Evolutionary conservation across 2,797 vertebrate species (phyloP).

Genomic region (Lindbergichthys nudifrons): DNA sequence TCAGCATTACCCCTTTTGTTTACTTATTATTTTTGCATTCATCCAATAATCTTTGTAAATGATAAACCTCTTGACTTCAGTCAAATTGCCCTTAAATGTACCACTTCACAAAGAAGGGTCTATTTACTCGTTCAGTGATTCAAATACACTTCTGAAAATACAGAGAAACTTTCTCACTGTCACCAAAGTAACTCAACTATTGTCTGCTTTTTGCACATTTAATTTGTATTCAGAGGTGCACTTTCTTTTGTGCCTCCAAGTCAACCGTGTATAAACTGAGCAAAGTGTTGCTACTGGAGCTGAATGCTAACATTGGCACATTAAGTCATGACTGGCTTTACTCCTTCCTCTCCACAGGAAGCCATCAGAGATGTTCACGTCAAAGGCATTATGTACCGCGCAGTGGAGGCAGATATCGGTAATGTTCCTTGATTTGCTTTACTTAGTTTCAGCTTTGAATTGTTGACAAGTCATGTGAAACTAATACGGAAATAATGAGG

Average conservation of each 20-base stretch:
- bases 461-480: conserved; percentile 21
- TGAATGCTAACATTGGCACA: conserved; percentile 64
- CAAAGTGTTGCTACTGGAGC: conserved; percentile 55
- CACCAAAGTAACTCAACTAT: conserved; percentile 49
- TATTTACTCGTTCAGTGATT: conserved; percentile 28
- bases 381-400: conserved; percentile 97
- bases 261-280: conserved; percentile 58
- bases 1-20: conserved; percentile 36
- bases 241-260: conserved; percentile 58
- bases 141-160: conserved; percentile 10
- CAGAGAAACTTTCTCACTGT: conserved; percentile 41
- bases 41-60: conserved; percentile 34
- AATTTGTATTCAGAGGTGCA: conserved; percentile 71
- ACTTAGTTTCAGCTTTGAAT: conserved; percentile 17
- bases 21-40: conserved; percentile 18
- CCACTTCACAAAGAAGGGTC: conserved; percentile 6
- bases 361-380: conserved; percentile 96
- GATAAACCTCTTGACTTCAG: conserved; percentile 30
- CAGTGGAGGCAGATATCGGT: conserved; percentile 97
- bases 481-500: conserved; percentile 29
- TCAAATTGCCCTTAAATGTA: conserved; percentile 19
- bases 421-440: conserved; percentile 59
- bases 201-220: conserved; percentile 53
- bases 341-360: conserved; percentile 84
- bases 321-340: conserved; percentile 54